Percentiles rank a stretch among this genome's conserved stretches.
phyloP scores from a whole-genome alignment of 2,113 vertebrate species.

The Bombycilla garrulus region DNA sequence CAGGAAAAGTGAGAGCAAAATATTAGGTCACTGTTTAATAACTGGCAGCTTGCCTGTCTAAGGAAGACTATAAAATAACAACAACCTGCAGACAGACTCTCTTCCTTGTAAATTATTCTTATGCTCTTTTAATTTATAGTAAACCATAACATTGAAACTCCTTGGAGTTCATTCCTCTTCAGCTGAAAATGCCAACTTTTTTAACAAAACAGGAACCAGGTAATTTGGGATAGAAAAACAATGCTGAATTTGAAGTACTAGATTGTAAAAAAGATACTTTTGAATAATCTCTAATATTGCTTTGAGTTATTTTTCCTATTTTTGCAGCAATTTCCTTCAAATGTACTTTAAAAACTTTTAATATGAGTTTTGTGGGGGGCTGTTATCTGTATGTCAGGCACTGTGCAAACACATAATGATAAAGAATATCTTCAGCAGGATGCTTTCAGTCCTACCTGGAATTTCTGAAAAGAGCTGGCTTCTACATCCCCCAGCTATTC shows the following conservation, averaged over 20 bases:
- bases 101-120: neutral
- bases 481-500: neutral
- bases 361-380: fast-evolving
- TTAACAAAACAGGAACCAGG: neutral
- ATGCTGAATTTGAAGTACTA: neutral
- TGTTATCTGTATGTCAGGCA: neutral
- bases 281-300: neutral
- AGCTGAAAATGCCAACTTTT: neutral
- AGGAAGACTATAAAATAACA: neutral
- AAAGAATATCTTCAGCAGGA: neutral
- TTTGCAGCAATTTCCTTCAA: neutral
- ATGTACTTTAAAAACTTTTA: neutral
- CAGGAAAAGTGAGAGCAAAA: neutral
- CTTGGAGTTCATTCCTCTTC: neutral
- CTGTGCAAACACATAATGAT: neutral
- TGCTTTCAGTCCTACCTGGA: neutral
- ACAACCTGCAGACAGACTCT: neutral
- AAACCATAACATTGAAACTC: neutral
- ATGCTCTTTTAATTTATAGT: neutral
- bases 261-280: neutral
- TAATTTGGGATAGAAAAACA: neutral
- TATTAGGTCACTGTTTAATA: neutral
- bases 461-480: neutral
- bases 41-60: neutral
- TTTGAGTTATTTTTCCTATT: neutral